Percentiles rank a stretch among this genome's conserved stretches.
phyloP scores from a whole-genome alignment of 2,888 invertebrate species.

The Tiliacea citrago region DNA sequence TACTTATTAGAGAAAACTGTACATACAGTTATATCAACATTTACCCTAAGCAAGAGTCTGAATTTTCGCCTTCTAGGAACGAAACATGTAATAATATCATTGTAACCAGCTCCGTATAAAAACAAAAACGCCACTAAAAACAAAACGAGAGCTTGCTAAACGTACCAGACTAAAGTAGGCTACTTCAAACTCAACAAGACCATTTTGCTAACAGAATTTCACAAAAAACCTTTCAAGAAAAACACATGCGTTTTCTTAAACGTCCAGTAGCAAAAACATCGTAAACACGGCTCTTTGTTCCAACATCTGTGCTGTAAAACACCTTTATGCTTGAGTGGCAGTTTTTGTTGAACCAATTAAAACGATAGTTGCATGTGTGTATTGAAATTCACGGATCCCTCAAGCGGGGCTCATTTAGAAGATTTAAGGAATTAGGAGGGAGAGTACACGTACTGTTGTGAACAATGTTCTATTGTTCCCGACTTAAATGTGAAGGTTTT shows the following conservation, averaged over 20 bases:
- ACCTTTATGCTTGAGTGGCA: conserved; percentile 54
- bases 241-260: conserved; percentile 62
- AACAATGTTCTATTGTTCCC: conserved; percentile 86
- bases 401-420: conserved; percentile 81
- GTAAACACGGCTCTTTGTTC: conserved; percentile 62
- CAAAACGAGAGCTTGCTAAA: conserved; percentile 45
- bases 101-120: conserved; percentile 28
- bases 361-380: conserved; percentile 78
- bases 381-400: conserved; percentile 84
- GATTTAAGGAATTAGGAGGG: conserved; percentile 84
- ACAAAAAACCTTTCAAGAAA: conserved; percentile 63
- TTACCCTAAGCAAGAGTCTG: not conserved
- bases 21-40: not conserved
- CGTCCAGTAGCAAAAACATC: conserved; percentile 57
- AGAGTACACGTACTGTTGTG: conserved; percentile 80
- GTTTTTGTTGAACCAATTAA: conserved; percentile 85
- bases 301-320: conserved; percentile 62
- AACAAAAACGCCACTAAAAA: conserved; percentile 36
- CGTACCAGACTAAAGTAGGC: conserved; percentile 46
- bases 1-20: not conserved
- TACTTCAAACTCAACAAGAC: conserved; percentile 57
- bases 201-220: conserved; percentile 59
- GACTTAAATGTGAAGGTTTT: conserved; percentile 78
- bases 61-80: not conserved
- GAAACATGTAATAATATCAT: conserved; percentile 36